Conservation (phyloP, 2,113 vertebrate species). For the Thalassarche chlororhynchos region DNA sequence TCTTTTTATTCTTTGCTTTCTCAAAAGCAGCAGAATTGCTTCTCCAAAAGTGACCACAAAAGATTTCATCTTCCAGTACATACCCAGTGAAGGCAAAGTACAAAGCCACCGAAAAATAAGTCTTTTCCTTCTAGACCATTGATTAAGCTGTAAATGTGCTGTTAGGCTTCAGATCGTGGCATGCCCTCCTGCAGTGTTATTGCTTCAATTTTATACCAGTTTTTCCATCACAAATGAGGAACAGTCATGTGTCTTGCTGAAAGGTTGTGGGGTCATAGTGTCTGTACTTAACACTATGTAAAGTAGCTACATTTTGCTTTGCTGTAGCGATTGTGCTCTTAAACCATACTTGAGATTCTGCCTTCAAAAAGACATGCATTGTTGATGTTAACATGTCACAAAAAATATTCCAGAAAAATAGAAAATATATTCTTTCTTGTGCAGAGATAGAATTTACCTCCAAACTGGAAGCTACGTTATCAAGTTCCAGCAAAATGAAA, state of each 20-base stretch:
- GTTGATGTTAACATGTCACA: neutral
- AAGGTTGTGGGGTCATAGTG: neutral
- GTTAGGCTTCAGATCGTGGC: neutral
- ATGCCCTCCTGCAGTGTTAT: neutral
- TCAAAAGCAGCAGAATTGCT: neutral
- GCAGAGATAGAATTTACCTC: neutral
- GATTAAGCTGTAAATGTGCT: neutral
- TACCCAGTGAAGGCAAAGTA: neutral
- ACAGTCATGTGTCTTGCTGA: neutral
- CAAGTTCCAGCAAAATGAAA: rapidly evolving
- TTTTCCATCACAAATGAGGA: neutral
- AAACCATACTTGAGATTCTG: neutral
- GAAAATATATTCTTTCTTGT: neutral
- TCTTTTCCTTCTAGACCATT: neutral
- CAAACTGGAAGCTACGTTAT: neutral
- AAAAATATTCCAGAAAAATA: neutral
- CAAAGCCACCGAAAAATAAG: neutral
- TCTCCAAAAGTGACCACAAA: neutral
- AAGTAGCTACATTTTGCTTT: neutral
- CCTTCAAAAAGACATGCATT: neutral
- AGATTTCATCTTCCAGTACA: neutral
- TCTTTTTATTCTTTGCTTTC: neutral
- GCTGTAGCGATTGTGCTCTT: neutral
- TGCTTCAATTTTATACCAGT: neutral
- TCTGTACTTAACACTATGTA: neutral